Percentiles rank a stretch among this genome's conserved stretches.
Evolutionary conservation across 2,797 vertebrate species (phyloP).

Genomic region (Macropus fuliginosus): DNA sequence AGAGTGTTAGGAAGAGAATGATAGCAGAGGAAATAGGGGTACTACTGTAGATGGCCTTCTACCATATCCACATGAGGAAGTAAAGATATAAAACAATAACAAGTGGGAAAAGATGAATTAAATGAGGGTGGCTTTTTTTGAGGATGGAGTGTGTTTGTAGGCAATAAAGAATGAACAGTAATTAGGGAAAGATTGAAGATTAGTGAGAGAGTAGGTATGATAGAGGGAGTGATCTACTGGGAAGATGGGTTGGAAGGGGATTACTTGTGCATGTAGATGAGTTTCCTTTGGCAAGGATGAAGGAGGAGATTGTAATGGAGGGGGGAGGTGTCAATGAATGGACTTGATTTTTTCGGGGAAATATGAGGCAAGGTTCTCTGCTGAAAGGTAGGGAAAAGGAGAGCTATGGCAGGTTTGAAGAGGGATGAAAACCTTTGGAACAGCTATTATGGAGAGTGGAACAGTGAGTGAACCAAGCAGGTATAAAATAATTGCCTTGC

Average conservation of each 20-base stretch:
- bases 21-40: background rate
- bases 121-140: background rate
- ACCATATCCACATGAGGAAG: background rate
- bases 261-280: background rate
- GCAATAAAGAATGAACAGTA: background rate
- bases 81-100: background rate
- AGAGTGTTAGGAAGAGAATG: background rate
- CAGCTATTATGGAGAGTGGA: background rate
- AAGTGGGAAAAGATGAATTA: background rate
- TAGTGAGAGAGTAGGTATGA: background rate
- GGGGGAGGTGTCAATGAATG: background rate
- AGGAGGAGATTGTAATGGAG: background rate
- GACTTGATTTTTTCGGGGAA: background rate
- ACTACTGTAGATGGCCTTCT: background rate
- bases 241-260: background rate
- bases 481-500: background rate
- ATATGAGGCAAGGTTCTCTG: background rate
- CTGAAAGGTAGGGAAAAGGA: background rate
- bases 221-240: background rate
- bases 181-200: background rate
- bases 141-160: background rate
- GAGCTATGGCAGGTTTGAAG: background rate
- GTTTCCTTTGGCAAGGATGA: background rate
- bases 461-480: background rate
- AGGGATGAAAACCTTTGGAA: background rate